These are phyloP conservation scores for Seira sanloemensis DNA, from an alignment of 2,888 invertebrate species.

Conservation along the genomic window DNA sequence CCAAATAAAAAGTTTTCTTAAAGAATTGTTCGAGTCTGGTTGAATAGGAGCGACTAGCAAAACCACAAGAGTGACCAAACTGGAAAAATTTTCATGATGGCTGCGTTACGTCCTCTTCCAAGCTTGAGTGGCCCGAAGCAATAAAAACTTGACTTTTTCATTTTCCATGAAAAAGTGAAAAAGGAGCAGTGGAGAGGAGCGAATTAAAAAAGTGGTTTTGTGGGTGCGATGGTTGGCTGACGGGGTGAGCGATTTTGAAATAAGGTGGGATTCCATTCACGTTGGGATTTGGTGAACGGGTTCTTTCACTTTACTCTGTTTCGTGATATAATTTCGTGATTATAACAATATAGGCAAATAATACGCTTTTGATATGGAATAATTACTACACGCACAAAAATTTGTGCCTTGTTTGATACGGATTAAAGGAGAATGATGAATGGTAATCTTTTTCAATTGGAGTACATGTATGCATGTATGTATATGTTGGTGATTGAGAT, in stretches of 20 bases:
- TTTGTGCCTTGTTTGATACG: not conserved
- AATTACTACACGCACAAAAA: not conserved
- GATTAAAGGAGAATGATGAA: constrained; percentile 5
- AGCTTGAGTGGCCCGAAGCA: not conserved
- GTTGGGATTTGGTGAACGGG: not conserved
- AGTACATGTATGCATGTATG: not conserved
- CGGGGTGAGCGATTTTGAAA: not conserved
- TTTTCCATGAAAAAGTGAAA: not conserved
- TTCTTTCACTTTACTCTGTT: too few species aligned
- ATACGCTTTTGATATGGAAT: not conserved
- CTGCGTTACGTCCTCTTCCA: not conserved
- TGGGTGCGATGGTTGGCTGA: constrained; percentile 20
- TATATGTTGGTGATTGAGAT: constrained; percentile 12
- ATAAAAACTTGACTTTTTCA: constrained; percentile 40
- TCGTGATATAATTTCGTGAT: not conserved
- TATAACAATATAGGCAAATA: not conserved
- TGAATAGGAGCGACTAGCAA: not conserved
- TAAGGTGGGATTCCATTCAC: not conserved
- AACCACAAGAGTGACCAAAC: constrained; percentile 45
- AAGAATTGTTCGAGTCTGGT: not conserved
- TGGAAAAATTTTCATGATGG: constrained; percentile 39
- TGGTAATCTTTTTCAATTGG: not conserved
- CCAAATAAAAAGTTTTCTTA: not conserved
- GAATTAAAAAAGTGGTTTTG: constrained; percentile 41
- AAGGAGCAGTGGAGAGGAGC: not conserved